Percentiles rank a stretch among this genome's conserved stretches.
phyloP scores from a whole-genome alignment of 1,140 invertebrate species.

The Cotesia glomerata region DNA sequence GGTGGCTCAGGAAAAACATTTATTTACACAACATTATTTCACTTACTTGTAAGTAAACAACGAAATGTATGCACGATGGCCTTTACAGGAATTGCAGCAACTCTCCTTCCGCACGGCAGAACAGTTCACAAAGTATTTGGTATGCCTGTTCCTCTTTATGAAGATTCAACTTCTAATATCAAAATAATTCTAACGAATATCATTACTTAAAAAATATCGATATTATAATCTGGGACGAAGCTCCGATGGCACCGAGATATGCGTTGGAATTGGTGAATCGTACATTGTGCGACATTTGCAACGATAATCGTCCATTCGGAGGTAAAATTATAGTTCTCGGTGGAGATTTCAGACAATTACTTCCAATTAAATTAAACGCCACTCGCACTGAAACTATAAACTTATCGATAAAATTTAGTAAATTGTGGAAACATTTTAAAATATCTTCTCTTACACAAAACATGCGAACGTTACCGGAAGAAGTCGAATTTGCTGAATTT shows the following conservation, averaged over 20 bases:
- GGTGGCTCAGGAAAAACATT: not conserved
- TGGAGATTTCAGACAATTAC: not conserved
- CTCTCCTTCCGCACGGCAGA: not conserved
- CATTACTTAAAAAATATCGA: not conserved
- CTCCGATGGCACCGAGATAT: not conserved
- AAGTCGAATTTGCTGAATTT: not conserved
- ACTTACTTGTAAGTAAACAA: not conserved
- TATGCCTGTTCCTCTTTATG: not conserved
- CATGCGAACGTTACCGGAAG: not conserved
- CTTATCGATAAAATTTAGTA: not conserved
- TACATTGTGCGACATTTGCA: not conserved
- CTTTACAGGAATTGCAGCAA: not conserved
- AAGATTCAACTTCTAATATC: not conserved
- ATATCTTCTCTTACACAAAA: not conserved
- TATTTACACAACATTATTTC: not conserved
- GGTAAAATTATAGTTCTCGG: not conserved
- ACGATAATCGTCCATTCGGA: not conserved
- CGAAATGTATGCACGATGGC: not conserved
- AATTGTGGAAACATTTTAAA: not conserved
- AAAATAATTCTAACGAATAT: not conserved
- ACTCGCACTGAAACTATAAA: not conserved
- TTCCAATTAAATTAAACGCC: no score
- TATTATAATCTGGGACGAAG: not conserved
- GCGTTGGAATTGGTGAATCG: not conserved
- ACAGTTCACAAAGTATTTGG: not conserved